These are phyloP conservation scores for Anoplopoma fimbria DNA, from an alignment of 2,113 vertebrate species.

Conservation along the genomic window DNA sequence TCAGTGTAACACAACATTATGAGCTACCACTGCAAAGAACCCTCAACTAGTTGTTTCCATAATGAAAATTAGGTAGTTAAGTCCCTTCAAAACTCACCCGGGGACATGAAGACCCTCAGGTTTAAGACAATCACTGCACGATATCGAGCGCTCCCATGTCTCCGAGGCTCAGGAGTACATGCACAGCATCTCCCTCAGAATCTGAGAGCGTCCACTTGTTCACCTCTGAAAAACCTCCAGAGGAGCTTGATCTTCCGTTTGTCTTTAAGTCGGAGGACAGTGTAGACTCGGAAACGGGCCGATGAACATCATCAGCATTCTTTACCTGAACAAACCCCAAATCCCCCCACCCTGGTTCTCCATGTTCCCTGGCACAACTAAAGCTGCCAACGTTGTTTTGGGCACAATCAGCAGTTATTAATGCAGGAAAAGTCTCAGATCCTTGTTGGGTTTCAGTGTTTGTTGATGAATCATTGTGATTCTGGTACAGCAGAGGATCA, in stretches of 20 bases:
- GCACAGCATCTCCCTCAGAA: constrained; percentile 41
- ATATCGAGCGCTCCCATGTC: not conserved
- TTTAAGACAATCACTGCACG: not conserved
- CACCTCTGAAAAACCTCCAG: not conserved
- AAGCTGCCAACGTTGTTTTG: not conserved
- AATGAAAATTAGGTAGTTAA: not conserved
- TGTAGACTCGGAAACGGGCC: not conserved
- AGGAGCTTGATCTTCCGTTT: not conserved
- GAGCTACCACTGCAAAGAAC: not conserved
- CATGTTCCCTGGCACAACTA: not conserved
- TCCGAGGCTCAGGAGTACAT: constrained; percentile 38
- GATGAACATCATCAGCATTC: not conserved
- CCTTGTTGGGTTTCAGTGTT: not conserved
- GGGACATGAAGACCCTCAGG: not conserved
- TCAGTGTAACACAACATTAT: not conserved
- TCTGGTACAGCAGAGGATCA: not conserved
- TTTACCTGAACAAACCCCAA: not conserved
- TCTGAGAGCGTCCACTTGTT: constrained; percentile 13
- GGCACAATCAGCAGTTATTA: not conserved
- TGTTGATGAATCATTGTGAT: not conserved
- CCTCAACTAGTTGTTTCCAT: not conserved
- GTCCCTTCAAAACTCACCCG: not conserved
- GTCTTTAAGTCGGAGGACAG: not conserved
- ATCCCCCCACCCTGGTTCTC: not conserved
- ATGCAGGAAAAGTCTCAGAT: not conserved